A percentile compares a stretch with the other conserved stretches of the same genome.
Evolutionary conservation across 2,797 vertebrate genomes (phyloP).

Genomic region (Oreortyx pictus): DNA sequence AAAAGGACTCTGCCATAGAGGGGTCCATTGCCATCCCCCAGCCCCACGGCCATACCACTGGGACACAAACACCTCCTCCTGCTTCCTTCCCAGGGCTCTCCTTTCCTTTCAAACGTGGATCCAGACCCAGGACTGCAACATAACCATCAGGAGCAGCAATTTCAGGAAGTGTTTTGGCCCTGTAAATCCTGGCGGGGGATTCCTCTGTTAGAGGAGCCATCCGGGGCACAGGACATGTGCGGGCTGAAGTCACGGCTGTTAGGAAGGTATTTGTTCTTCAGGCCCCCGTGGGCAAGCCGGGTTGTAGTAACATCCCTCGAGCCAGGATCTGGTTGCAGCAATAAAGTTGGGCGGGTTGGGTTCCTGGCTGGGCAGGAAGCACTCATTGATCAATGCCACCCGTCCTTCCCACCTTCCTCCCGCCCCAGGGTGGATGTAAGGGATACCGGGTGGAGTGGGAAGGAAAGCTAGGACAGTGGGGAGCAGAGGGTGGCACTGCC

Average conservation of each 20-base stretch:
- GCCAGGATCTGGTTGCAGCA: conserved; percentile 90
- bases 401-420: conserved; percentile 58
- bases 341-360: conserved; percentile 66
- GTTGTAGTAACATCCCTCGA: conserved; percentile 83
- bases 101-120: conserved; percentile 49
- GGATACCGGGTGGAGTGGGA: conserved; percentile 34
- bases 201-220: conserved; percentile 78
- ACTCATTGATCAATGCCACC: conserved; percentile 70
- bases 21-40: background rate
- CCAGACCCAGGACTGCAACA: background rate
- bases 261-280: conserved; percentile 83
- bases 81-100: conserved; percentile 47
- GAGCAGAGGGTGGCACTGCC: background rate
- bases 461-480: background rate
- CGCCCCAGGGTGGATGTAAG: background rate
- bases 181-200: conserved; percentile 79
- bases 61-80: background rate
- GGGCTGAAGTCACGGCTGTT: conserved; percentile 85
- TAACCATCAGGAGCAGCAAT: conserved; percentile 34
- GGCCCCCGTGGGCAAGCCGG: conserved; percentile 63
- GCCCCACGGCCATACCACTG: background rate
- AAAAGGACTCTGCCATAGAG: background rate
- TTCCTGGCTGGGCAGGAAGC: conserved; percentile 63
- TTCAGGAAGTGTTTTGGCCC: conserved; percentile 64
- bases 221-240: conserved; percentile 79